phyloP scores from a whole-genome alignment of 37 sponge, comb jelly and placozoan species.

The Lycopodina hypogea region DNA sequence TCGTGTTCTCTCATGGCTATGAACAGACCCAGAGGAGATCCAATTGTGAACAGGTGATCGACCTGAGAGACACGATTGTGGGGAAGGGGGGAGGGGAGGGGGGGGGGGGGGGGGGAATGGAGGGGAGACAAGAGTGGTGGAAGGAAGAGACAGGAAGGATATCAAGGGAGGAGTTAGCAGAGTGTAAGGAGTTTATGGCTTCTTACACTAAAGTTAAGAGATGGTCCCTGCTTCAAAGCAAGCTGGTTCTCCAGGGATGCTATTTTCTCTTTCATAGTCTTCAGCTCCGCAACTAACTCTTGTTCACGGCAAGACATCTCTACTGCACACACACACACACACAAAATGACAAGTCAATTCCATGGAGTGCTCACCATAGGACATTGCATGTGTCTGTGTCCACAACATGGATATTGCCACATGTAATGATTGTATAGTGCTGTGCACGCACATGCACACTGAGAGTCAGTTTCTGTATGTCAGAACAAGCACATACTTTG shows the following conservation, averaged over 20 bases:
- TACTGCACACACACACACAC: too few relatives aligned
- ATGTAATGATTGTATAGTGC: too few relatives aligned
- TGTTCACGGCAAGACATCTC: not conserved
- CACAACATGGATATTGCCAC: too few relatives aligned
- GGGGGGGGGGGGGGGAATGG: not conserved
- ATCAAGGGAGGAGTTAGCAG: not conserved
- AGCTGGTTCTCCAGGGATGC: constrained; percentile 61
- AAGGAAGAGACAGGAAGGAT: not conserved
- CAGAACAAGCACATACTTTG: too few relatives aligned
- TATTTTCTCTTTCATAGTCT: constrained; percentile 35
- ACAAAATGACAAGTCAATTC: too few relatives aligned
- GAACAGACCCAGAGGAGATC: constrained; percentile 86
- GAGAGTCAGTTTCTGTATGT: too few relatives aligned
- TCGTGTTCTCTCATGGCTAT: constrained; percentile 72
- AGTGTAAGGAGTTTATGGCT: too few relatives aligned
- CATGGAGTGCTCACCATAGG: too few relatives aligned
- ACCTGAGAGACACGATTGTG: constrained; percentile 46
- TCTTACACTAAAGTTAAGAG: not conserved
- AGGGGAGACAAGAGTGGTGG: not conserved
- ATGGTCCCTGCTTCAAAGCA: not conserved
- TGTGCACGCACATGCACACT: too few relatives aligned
- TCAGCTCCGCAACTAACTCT: not conserved
- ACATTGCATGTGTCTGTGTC: too few relatives aligned
- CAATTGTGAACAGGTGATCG: constrained; percentile 87
- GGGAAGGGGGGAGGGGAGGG: constrained; percentile 3